Evolutionary conservation across 2,888 invertebrate genomes (phyloP), one percentile per base, ranked within the genome.

Genomic region (Cosmopolites sordidus): DNA sequence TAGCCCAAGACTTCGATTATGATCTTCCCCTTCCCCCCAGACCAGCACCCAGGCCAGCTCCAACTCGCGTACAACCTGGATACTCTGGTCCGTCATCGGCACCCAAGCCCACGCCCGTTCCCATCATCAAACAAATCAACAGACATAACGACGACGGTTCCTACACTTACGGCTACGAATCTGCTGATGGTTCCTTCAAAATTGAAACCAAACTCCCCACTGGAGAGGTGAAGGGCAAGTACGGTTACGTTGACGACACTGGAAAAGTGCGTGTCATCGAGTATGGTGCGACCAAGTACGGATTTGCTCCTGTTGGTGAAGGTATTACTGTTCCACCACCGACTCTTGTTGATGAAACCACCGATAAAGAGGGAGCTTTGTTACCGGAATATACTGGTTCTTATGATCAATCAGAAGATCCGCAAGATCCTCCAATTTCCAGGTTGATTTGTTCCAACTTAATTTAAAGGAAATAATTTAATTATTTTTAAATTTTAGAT

Each of bases 111-210:
- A 79, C 85, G 0, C 83, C 89, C 0, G 83, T 91, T 42, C 78
- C 91, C 38, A 92, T 92, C 65, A 78, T 92, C 50, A 91, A 92
- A 71, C 92, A 92, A 75, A 91, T 92, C 60, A 90, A 92, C 77
- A 87, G 89, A 70, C 91, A 90, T 76, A 90, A 91, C 65, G 90
- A 91, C 70, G 91, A 91, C 69, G 91, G 91, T 48, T 91, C 91
- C 0, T 93, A 93, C 75, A 92, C 92, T 0, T 92, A 91, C 66
- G 92, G 91, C 0, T 92, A 90, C 72, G 92, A 92, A 69, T 87
- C 87, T 1, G 91, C 83, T 22, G 92, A 93, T 69, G 92, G 92
- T 33, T 86, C 88, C 3, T 92, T 92, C 78, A 91, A 92, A 76
- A 92, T 92, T 66, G 92, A 92, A 74, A 92, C 92, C 8, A 92